Base-by-base conservation (phyloP, 2,797 vertebrate species). In the Arctocebus calabarensis region DNA sequence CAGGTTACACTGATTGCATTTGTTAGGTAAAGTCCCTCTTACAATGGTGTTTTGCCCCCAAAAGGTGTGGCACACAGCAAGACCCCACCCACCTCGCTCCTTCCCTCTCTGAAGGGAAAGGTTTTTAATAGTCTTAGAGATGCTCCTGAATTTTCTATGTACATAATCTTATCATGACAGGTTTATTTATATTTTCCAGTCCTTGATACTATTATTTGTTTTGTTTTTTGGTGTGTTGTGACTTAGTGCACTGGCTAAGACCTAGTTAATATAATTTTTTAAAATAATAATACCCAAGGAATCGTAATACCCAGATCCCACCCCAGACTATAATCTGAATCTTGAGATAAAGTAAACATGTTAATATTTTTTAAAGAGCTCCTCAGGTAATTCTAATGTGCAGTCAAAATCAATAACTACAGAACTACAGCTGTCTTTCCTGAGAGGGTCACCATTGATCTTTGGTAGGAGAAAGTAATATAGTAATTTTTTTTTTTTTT, bases 151-250 rank as follows among this genome's bases (percentile, higher is more conserved):
- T 78, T 78, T 77, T 77, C 75, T 34, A 4, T 34, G 48, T 27
- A 55, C 59, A 64, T 22, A 82, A 45, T n/a, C 37, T 55, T 66
- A 55, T 74, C 55, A 62, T 29, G 59, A 79, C 61, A 90, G 55
- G 55, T 81, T 73, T 79, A 78, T 78, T 84, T 84, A 79, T 68
- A 61, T 86, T 93, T 85, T 84, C 64, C 45, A 81, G 23, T 74
- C 45, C 45, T 81, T 66, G 64, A 45, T 40, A 52, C 17, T 90
- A 32, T 74, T 74, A n/a, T 66, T 34, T 84, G 0, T 64, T 85
- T 62, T 66, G 48, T 19, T 62, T 66, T 25, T 70, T 37, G 61
- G 32, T 73, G 48, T 71, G 7, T 62, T 94, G 55, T 55, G 43
- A 90, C 64, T 79, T 94, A 52, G 27, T 64, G 64, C 12, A 34